Percentiles rank a stretch among this genome's conserved stretches.
These are phyloP conservation scores for Bostrychus sinensis DNA, from an alignment of 2,113 vertebrate genomes.

Conservation along the genomic window DNA sequence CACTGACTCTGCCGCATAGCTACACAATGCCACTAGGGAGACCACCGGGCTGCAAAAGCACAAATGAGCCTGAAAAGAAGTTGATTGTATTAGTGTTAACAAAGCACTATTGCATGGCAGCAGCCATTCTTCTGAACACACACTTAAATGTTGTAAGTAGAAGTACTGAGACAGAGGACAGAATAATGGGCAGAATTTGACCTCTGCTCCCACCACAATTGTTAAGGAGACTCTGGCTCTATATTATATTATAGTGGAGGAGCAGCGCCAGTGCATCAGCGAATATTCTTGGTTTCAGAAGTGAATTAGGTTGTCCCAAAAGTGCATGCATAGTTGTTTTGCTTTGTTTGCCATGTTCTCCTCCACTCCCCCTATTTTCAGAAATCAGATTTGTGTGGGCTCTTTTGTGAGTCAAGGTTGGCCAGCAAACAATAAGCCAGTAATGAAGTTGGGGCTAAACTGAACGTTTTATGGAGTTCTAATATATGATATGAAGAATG, in stretches of 20 bases:
- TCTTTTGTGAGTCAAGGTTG: conserved; percentile 66
- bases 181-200: conserved; percentile 73
- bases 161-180: conserved; percentile 59
- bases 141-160: conserved; percentile 65
- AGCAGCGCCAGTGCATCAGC: conserved; percentile 71
- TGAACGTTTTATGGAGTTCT: conserved; percentile 45
- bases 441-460: conserved; percentile 58
- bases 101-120: conserved; percentile 72
- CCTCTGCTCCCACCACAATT: conserved; percentile 69
- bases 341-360: conserved; percentile 62
- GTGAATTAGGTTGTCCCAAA: conserved; percentile 77
- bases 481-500: conserved; percentile 29
- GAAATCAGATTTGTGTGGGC: conserved; percentile 72
- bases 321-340: conserved; percentile 70
- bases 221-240: conserved; percentile 71
- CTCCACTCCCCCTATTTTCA: conserved; percentile 53
- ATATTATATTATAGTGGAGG: conserved; percentile 70
- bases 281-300: conserved; percentile 75
- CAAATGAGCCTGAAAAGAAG: conserved; percentile 69
- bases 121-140: conserved; percentile 66
- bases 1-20: conserved; percentile 53
- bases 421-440: conserved; percentile 54
- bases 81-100: conserved; percentile 87
- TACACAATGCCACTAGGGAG: conserved; percentile 51
- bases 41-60: conserved; percentile 48